Percentiles rank a stretch among this genome's conserved stretches.
These are phyloP conservation scores for Sparidentex hasta DNA, from an alignment of 2,797 vertebrate species.

Conservation along the genomic window DNA sequence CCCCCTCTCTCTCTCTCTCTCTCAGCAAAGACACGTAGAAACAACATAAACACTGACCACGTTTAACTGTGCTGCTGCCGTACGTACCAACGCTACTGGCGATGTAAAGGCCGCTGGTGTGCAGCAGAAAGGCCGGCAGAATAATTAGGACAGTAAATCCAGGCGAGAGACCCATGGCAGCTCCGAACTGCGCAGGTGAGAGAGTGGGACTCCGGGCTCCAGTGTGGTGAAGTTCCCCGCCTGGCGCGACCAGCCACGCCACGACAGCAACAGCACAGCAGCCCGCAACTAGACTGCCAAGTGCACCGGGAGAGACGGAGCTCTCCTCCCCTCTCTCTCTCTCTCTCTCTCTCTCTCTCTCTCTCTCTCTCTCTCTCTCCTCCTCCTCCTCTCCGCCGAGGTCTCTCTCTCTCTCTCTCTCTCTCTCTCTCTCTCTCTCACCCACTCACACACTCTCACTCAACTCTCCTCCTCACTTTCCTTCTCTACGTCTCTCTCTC, in stretches of 20 bases:
- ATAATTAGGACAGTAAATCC: constrained; percentile 87
- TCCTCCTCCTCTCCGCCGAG: constrained; percentile 63
- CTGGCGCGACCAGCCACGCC: constrained; percentile 87
- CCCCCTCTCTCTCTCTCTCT: constrained; percentile 30
- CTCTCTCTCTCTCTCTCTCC: constrained; percentile 69
- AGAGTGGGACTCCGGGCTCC: constrained; percentile 89
- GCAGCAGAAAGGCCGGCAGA: constrained; percentile 86
- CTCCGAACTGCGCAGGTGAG: constrained; percentile 90
- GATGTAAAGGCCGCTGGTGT: constrained; percentile 89
- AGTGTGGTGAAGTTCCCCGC: constrained; percentile 89
- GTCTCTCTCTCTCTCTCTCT: constrained; percentile 47
- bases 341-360: constrained; percentile 54
- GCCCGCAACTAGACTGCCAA: constrained; percentile 90
- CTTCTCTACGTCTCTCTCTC: constrained; percentile 35
- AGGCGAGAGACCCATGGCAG: constrained; percentile 89
- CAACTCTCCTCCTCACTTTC: constrained; percentile 63
- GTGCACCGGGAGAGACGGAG: constrained; percentile 86
- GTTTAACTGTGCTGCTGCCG: constrained; percentile 44
- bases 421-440: constrained; percentile 55
- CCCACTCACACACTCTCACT: constrained; percentile 58
- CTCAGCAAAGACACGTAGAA: constrained; percentile 65
- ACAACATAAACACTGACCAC: constrained; percentile 78
- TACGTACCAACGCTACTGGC: constrained; percentile 90
- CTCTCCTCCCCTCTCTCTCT: constrained; percentile 77
- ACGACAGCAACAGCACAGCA: constrained; percentile 89